Percentiles rank a stretch among this genome's conserved stretches.
Evolutionary conservation across 2,113 vertebrate genomes (phyloP).

Genomic region (Oncorhynchus mykiss): DNA sequence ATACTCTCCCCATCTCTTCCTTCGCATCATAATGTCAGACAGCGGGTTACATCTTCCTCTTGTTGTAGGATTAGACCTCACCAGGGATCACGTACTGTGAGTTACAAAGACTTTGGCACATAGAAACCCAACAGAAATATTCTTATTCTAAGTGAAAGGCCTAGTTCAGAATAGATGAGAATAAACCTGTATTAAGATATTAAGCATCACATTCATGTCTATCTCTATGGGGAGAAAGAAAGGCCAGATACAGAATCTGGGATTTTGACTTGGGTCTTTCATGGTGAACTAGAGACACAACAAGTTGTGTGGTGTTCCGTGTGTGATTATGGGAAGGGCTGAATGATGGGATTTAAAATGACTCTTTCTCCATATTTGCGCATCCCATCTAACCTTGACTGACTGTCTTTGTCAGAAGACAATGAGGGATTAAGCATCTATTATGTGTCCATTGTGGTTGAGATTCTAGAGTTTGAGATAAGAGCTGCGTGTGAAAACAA

Average conservation of each 20-base stretch:
- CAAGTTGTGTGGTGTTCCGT: not conserved
- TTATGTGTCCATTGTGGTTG: slow-evolving; percentile 1
- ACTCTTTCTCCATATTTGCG: not conserved
- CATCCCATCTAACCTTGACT: not conserved
- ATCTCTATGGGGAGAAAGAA: not conserved
- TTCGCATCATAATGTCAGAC: not conserved
- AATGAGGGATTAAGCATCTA: slow-evolving; percentile 7
- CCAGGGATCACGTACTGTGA: not conserved
- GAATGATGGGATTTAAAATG: slow-evolving; percentile 2
- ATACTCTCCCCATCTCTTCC: not conserved
- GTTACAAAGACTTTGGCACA: not conserved
- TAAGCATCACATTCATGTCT: not conserved
- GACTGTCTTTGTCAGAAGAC: not conserved
- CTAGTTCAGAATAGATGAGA: not conserved
- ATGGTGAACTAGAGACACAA: not conserved
- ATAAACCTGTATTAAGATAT: not conserved
- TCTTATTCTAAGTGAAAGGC: not conserved
- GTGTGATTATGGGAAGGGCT: not conserved
- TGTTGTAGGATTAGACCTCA: not conserved
- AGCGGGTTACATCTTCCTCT: not conserved
- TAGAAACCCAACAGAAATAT: not conserved
- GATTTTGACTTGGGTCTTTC: not conserved
- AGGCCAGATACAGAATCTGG: not conserved
- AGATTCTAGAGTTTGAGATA: not conserved
- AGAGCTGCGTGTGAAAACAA: slow-evolving; percentile 9